Percentiles rank a stretch among this genome's conserved stretches.
These are phyloP conservation scores for human DNA, from an alignment of 2,113 vertebrate genomes.

Conservation along the genomic window GRCh38 chr4:140833001-140833500, in stretches of 20 bases:
- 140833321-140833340: neutral
- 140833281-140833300: neutral
- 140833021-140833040: neutral
- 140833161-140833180: neutral
- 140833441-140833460: neutral
- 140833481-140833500: neutral
- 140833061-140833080: neutral
- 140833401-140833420: neutral
- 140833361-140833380: neutral
- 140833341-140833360: neutral
- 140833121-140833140: neutral
- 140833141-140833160: neutral
- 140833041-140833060: neutral
- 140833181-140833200: neutral
- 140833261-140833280: neutral
- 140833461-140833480: neutral
- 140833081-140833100: neutral
- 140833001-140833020: neutral
- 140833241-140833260: too few relatives aligned
- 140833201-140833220: neutral
- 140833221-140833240: too few relatives aligned
- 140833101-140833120: neutral
- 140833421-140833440: neutral
- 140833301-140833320: neutral
- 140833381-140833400: neutral